Base-by-base conservation (phyloP, 2,113 vertebrate genomes). In the Chionomys nivalis region DNA sequence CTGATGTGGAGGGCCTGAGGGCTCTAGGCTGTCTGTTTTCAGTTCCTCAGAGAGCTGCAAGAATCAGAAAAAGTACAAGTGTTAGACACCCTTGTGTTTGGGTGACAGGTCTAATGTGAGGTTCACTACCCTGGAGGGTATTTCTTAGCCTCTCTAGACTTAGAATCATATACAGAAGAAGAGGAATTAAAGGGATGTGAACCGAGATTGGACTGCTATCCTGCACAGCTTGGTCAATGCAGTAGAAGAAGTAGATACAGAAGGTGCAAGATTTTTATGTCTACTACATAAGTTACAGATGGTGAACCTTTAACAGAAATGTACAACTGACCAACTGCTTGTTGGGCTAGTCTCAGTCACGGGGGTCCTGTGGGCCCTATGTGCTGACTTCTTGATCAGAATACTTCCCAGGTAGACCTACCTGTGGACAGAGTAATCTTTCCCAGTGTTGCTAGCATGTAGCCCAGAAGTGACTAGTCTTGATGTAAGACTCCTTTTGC, bases 211-310 rank as follows among this genome's bases (percentile, higher is more conserved):
- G 7, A 24, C 49, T 9, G 26, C 12, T 26, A 8, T 63, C 44
- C 5, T n/a, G 7, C 0, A 5, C 49, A 19, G 17, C 0, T 2
- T 42, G 76, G 12, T 4, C 10, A 47, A 0, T 11, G 3, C 16
- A 58, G 58, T n/a, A 49, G 47, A 26, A 47, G 26, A 14, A 21
- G 31, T 42, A 33, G n/a, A n/a, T 8, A n/a, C 7, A 3, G 4
- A 17, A 73, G 65, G 49, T 42, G 33, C 5, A 0, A 4, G 24
- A 7, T 81, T 14, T 14, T 77, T 58, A 24, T 44, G 26, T 33
- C 33, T 31, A 23, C 4, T 0, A 39, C 9, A 13, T 7, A 1
- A 0, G 0, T 65, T 49, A 23, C 17, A 70, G 78, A 6, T 23
- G 47, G 13, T 39, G 58, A 76, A 5, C 17, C 21, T 1, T 68